A percentile compares a stretch with the other conserved stretches of the same genome.
phyloP scores from a whole-genome alignment of 2,797 vertebrate species.

The Chaetophractus vellerosus region DNA sequence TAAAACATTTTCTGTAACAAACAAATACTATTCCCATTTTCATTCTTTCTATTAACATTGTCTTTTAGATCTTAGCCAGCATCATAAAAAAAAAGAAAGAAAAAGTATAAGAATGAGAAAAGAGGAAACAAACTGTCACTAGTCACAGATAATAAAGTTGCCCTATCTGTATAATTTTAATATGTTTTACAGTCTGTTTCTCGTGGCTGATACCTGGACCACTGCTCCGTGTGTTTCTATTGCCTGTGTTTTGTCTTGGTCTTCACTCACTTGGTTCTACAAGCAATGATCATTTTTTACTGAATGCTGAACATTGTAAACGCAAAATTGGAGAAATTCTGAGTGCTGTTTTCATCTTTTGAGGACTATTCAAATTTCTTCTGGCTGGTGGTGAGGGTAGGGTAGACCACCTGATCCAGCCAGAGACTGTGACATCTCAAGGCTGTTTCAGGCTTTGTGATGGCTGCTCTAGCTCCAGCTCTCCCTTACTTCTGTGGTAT shows the following conservation, averaged over 20 bases:
- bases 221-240: not conserved
- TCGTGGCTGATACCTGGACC: not conserved
- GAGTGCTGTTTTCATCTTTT: not conserved
- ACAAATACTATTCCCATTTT: not conserved
- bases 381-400: not conserved
- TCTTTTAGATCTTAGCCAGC: not conserved
- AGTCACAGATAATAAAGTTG: conserved; percentile 26
- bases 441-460: not conserved
- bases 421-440: not conserved
- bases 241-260: conserved; percentile 1
- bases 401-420: not conserved
- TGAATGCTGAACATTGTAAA: not conserved
- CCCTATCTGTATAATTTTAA: not conserved
- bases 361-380: not conserved
- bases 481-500: not conserved
- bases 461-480: not conserved
- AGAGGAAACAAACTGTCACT: not conserved
- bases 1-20: not conserved
- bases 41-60: not conserved
- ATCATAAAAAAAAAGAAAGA: not conserved
- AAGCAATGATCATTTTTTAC: not conserved
- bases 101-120: not conserved
- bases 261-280: not conserved
- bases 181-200: conserved; percentile 34
- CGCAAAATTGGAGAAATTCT: not conserved